Conservation (phyloP, 2,113 vertebrate genomes). For the Tursiops truncatus region DNA sequence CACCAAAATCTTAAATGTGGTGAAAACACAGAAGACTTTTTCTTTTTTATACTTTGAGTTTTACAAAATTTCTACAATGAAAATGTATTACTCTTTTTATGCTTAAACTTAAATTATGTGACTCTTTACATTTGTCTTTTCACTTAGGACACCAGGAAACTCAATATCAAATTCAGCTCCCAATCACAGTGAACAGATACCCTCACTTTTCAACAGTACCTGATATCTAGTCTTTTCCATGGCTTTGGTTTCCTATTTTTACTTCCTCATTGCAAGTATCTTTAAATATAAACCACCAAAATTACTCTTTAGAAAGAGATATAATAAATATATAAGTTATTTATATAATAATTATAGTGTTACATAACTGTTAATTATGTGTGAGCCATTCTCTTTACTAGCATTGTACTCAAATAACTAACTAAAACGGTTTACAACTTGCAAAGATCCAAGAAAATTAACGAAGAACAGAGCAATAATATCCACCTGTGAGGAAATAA, state of each 20-base stretch:
- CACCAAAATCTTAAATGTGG: background rate
- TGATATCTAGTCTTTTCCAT: background rate
- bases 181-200: background rate
- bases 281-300: conserved; percentile 1
- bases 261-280: background rate
- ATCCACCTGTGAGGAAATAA: conserved; percentile 58
- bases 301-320: conserved; percentile 33
- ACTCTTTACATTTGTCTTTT: background rate
- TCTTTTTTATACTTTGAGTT: background rate
- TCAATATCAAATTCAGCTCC: conserved; percentile 13
- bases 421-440: conserved; percentile 46
- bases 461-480: background rate
- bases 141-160: conserved; percentile 7
- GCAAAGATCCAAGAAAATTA: conserved; percentile 1
- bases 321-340: background rate
- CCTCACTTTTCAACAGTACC: background rate
- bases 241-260: background rate
- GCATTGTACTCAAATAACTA: background rate
- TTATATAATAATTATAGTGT: background rate
- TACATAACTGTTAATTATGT: background rate
- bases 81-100: background rate
- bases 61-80: background rate
- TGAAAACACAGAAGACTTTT: background rate
- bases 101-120: background rate
- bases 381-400: conserved; percentile 27